These are phyloP conservation scores for Drosophila phalerata DNA, from an alignment of 2,888 invertebrate species.

Conservation along the genomic window DNA sequence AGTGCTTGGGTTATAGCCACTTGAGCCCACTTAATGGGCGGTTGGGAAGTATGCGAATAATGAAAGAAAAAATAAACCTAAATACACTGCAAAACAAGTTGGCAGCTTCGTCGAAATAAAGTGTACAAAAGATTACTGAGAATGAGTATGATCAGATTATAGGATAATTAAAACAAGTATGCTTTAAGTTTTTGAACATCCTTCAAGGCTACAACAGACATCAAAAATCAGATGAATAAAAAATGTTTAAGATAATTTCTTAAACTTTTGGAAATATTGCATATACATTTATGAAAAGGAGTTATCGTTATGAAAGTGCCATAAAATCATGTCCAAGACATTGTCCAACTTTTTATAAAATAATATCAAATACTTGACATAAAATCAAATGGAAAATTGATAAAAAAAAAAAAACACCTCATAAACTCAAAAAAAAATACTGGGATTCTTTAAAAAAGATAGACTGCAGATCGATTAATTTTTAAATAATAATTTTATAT, in stretches of 20 bases:
- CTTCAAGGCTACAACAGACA: not conserved
- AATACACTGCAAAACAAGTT: conserved; percentile 5
- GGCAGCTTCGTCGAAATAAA: conserved; percentile 1
- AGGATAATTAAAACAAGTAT: not conserved
- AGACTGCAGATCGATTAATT: too few relatives aligned
- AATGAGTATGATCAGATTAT: not conserved
- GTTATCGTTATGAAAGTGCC: not conserved
- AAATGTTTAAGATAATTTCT: not conserved
- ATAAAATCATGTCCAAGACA: not conserved
- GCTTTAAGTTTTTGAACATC: not conserved
- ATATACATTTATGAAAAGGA: not conserved
- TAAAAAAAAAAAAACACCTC: too few relatives aligned
- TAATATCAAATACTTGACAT: not conserved
- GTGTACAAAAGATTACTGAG: not conserved
- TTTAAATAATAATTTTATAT: too few relatives aligned
- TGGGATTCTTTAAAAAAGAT: too few relatives aligned
- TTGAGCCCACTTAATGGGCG: conserved; percentile 28
- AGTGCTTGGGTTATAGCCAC: conserved; percentile 40
- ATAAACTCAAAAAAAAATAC: too few relatives aligned
- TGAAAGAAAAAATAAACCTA: not conserved
- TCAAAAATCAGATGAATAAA: not conserved
- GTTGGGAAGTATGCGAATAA: conserved; percentile 22
- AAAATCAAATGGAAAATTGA: too few relatives aligned
- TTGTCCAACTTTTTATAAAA: not conserved
- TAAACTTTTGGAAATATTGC: too few relatives aligned